phyloP scores from a whole-genome alignment of 1,140 invertebrate genomes.

The Neotoxoptera formosana region DNA sequence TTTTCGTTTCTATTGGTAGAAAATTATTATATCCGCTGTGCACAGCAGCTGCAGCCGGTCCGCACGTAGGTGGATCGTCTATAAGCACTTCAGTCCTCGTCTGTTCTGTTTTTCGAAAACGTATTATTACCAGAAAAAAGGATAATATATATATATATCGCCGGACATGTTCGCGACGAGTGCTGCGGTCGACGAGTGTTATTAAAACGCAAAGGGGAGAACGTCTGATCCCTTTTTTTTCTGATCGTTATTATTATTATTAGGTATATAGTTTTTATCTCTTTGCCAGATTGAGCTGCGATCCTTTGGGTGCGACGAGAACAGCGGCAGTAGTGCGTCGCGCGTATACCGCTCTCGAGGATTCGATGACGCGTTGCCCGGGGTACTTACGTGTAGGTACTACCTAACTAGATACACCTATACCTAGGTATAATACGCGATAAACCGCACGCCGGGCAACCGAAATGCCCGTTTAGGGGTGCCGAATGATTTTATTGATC shows the following conservation, averaged over 20 bases:
- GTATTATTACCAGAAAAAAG: conserved; percentile 47
- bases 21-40: conserved; percentile 49
- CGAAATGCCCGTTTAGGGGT: conserved; percentile 37
- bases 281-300: neutral
- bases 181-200: neutral
- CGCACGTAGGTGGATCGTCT: conserved; percentile 39
- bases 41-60: conserved; percentile 45
- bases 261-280: neutral
- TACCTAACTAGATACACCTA: neutral
- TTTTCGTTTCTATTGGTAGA: conserved; percentile 45
- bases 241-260: neutral
- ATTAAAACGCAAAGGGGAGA: conserved; percentile 29
- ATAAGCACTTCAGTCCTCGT: neutral
- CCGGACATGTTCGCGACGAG: conserved; percentile 35
- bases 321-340: conserved; percentile 48
- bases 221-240: conserved; percentile 45
- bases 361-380: neutral
- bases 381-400: neutral
- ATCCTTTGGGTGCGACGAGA: conserved; percentile 42
- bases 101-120: conserved; percentile 30
- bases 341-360: too few relatives aligned
- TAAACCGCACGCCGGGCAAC: neutral
- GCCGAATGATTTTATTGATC: conserved; percentile 38
- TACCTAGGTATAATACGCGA: neutral
- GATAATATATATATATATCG: conserved; percentile 5